These are phyloP conservation scores for Sphaerophoria rueppellii DNA, from an alignment of 2,888 invertebrate genomes.

Conservation along the genomic window DNA sequence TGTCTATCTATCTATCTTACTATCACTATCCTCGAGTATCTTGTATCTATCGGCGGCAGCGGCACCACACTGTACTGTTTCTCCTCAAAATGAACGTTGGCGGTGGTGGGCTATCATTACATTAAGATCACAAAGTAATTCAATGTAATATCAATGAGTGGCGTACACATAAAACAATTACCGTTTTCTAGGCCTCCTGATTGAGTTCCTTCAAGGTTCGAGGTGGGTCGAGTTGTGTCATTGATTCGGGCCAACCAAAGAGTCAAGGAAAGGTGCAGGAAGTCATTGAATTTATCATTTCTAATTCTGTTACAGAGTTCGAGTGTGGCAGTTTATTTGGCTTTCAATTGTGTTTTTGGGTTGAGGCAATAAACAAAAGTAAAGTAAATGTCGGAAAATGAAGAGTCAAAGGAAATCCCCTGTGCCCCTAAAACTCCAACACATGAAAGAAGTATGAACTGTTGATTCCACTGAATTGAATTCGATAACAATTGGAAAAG, in stretches of 20 bases:
- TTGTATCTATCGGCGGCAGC: conserved; percentile 19
- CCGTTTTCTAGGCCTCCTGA: conserved; percentile 21
- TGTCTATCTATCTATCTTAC: conserved; percentile 12
- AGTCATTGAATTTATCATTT: conserved; percentile 56
- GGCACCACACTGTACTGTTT: not conserved
- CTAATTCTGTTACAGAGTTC: conserved; percentile 22
- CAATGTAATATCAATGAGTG: conserved; percentile 68
- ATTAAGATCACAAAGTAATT: conserved; percentile 62
- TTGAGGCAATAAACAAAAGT: conserved; percentile 15
- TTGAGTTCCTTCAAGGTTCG: conserved; percentile 1
- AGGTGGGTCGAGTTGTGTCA: not conserved
- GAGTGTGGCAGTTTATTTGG: conserved; percentile 31
- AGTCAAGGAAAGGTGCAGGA: conserved; percentile 8
- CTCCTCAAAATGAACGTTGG: conserved; percentile 24
- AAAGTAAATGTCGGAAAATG: conserved; percentile 30
- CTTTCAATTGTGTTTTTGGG: conserved; percentile 27
- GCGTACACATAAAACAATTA: conserved; percentile 69
- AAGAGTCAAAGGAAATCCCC: not conserved
- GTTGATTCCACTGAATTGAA: conserved; percentile 61
- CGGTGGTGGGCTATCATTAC: conserved; percentile 56
- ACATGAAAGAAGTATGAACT: conserved; percentile 40
- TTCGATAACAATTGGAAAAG: conserved; percentile 40
- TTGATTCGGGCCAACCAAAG: too few species aligned
- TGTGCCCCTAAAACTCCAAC: not conserved
- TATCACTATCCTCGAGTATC: not conserved